Evolutionary conservation across 1,140 invertebrate genomes (phyloP).

Genomic region (Melitaea cinxia): DNA sequence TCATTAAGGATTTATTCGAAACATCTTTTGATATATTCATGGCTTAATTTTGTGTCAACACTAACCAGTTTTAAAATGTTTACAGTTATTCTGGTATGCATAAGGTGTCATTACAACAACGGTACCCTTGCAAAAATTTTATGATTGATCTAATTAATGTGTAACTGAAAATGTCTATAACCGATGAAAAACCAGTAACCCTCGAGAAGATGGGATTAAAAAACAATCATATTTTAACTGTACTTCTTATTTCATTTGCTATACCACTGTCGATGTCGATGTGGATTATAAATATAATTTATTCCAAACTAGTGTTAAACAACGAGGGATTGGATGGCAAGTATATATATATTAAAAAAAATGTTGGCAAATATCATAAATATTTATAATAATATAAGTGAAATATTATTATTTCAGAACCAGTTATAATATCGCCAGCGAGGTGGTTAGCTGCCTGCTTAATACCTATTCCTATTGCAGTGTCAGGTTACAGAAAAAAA

Average conservation of each 20-base stretch:
- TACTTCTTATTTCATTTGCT: constrained; percentile 85
- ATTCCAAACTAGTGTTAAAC: constrained; percentile 83
- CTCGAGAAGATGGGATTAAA: constrained; percentile 35
- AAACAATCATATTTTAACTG: constrained; percentile 81
- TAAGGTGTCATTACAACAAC: neutral
- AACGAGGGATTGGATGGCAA: constrained; percentile 82
- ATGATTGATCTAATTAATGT: no score
- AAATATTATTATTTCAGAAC: constrained; percentile 79
- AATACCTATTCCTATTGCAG: constrained; percentile 85
- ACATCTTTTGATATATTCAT: no score
- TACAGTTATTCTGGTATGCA: no score
- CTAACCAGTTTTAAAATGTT: no score
- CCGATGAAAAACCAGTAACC: constrained; percentile 1
- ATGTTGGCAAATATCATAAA: neutral
- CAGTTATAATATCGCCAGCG: constrained; percentile 85
- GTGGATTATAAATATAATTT: constrained; percentile 87
- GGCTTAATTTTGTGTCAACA: no score
- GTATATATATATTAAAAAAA: constrained; percentile 1
- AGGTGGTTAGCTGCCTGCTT: constrained; percentile 88
- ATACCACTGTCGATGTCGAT: constrained; percentile 88
- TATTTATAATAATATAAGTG: neutral
- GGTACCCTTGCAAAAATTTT: no score
- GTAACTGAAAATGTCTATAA: constrained; percentile 13
- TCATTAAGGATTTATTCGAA: no score
- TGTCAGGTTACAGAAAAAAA: constrained; percentile 86